These are phyloP conservation scores for Amblyteles armatorius DNA, from an alignment of 2,888 invertebrate genomes.

Conservation along the genomic window DNA sequence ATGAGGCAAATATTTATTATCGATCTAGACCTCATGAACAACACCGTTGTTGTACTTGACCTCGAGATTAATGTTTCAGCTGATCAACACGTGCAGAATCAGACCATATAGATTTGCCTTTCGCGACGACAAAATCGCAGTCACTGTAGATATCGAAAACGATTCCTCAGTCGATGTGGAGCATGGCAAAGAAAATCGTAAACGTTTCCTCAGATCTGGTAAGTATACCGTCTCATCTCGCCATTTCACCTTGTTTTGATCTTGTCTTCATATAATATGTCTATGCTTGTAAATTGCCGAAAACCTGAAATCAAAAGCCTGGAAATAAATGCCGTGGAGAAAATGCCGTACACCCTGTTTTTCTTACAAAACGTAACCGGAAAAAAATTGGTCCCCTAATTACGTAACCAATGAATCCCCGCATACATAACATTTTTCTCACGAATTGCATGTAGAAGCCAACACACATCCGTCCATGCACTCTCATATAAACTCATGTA, in stretches of 20 bases:
- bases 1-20: neutral
- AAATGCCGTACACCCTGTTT: too few relatives aligned
- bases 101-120: neutral
- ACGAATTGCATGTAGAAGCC: too few relatives aligned
- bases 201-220: neutral
- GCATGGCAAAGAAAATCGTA: neutral
- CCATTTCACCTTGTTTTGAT: neutral
- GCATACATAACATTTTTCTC: too few relatives aligned
- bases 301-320: too few relatives aligned
- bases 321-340: too few relatives aligned
- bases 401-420: too few relatives aligned
- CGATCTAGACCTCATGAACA: neutral
- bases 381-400: too few relatives aligned
- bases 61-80: neutral
- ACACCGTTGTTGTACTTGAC: neutral
- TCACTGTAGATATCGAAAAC: neutral
- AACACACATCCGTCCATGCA: too few relatives aligned
- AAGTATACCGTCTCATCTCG: neutral
- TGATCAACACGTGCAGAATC: neutral
- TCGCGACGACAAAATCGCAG: neutral
- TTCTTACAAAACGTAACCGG: too few relatives aligned
- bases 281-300: too few relatives aligned
- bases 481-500: too few relatives aligned
- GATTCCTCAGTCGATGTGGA: neutral
- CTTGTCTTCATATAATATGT: neutral